Conservation (phyloP, 2,888 invertebrate genomes). For the Diploptera punctata region DNA sequence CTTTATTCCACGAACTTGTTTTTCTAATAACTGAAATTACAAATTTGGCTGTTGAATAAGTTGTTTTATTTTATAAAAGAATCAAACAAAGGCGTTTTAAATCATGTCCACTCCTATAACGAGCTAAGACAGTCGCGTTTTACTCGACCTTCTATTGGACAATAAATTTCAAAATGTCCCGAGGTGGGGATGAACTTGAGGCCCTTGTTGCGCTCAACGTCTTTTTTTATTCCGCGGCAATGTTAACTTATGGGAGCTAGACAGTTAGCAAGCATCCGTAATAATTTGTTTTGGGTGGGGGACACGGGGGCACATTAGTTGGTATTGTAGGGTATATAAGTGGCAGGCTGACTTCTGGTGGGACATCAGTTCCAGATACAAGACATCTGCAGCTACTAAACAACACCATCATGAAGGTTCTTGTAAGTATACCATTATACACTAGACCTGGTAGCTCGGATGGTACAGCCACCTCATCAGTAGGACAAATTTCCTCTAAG, state of each 20-base stretch:
- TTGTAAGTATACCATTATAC: background rate
- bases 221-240: background rate
- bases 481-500: no score
- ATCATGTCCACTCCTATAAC: background rate
- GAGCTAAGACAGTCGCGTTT: background rate
- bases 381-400: background rate
- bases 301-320: background rate
- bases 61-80: background rate
- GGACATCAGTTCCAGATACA: slow-evolving; percentile 1
- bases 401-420: slow-evolving; percentile 11
- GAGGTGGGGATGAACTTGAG: background rate
- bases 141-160: background rate
- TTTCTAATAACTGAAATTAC: no score
- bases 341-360: background rate
- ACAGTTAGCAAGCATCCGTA: background rate
- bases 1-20: no score
- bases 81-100: background rate
- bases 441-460: no score
- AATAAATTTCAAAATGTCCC: background rate
- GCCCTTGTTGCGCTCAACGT: background rate
- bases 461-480: no score
- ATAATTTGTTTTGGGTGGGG: slow-evolving; percentile 13
- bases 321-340: background rate
- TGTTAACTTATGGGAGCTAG: background rate
- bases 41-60: no score